phyloP scores from a whole-genome alignment of 2,797 vertebrate species.

The Serranus cabrilla region DNA sequence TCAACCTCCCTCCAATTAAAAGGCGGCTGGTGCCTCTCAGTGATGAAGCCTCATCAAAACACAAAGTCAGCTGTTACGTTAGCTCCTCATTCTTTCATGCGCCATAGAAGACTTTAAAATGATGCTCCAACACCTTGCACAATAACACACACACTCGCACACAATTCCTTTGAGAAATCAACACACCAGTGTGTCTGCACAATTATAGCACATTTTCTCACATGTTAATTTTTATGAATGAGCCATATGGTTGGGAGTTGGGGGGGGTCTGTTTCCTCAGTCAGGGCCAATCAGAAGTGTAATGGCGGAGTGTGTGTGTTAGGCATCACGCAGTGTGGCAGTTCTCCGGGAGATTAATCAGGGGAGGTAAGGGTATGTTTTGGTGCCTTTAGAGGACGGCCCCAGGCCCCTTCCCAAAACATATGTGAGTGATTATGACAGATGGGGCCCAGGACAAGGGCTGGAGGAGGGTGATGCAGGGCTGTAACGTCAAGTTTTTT shows the following conservation, averaged over 20 bases:
- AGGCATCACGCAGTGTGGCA: slow-evolving; percentile 46
- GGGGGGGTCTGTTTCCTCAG: slow-evolving; percentile 26
- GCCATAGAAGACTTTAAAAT: not conserved
- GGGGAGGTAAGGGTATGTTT: slow-evolving; percentile 53
- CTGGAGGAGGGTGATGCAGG: slow-evolving; percentile 39
- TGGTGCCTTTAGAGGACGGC: slow-evolving; percentile 64
- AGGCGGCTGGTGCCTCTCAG: slow-evolving; percentile 15
- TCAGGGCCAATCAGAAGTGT: slow-evolving; percentile 44
- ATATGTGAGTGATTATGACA: slow-evolving; percentile 76
- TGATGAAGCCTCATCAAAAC: slow-evolving; percentile 12
- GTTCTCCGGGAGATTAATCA: slow-evolving; percentile 60
- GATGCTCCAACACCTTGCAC: not conserved
- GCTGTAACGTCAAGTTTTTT: slow-evolving; percentile 38
- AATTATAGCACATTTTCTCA: slow-evolving; percentile 17
- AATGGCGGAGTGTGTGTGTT: slow-evolving; percentile 26
- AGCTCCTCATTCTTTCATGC: not conserved
- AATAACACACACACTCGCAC: not conserved
- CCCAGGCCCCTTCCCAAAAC: slow-evolving; percentile 70
- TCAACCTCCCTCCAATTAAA: slow-evolving; percentile 38
- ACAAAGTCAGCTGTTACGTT: slow-evolving; percentile 6
- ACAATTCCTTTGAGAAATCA: slow-evolving; percentile 11
- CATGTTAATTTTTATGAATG: slow-evolving; percentile 59
- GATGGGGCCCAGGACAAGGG: slow-evolving; percentile 53
- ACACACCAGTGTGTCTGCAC: not conserved
- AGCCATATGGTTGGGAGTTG: slow-evolving; percentile 32